phyloP scores from a whole-genome alignment of 2,888 invertebrate genomes.

The Steromphala cineraria region DNA sequence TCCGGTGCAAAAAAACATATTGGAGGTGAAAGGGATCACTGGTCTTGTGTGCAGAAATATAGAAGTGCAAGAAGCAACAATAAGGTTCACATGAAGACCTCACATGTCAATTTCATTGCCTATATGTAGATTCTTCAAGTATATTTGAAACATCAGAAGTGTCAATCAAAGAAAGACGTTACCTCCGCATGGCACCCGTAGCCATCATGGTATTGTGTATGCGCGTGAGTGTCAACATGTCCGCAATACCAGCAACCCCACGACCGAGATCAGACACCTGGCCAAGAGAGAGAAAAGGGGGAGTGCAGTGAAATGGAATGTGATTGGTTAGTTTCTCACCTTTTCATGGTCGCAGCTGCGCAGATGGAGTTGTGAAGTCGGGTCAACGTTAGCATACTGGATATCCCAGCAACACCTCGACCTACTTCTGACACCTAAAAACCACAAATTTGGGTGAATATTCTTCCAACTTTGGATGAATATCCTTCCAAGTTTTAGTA shows the following conservation, averaged over 20 bases:
- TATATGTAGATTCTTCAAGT: no score
- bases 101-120: no score
- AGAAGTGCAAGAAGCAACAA: no score
- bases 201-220: conserved; percentile 78
- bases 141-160: not conserved
- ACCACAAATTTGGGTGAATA: no score
- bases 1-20: not conserved
- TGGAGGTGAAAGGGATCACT: not conserved
- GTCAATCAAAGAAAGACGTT: not conserved
- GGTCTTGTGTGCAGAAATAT: no score
- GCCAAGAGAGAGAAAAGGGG: conserved; percentile 10
- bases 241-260: conserved; percentile 78
- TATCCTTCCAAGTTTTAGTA: no score
- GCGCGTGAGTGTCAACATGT: conserved; percentile 79
- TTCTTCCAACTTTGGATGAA: no score
- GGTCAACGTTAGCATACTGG: not conserved
- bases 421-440: not conserved
- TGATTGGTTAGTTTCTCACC: not conserved
- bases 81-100: no score
- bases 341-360: not conserved
- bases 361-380: not conserved
- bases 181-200: conserved; percentile 76
- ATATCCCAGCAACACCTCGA: not conserved
- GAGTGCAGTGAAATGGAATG: no score
- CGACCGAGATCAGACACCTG: conserved; percentile 76